Evolutionary conservation across 2,888 invertebrate species (phyloP).

Genomic region (Leptopilina syphax): DNA sequence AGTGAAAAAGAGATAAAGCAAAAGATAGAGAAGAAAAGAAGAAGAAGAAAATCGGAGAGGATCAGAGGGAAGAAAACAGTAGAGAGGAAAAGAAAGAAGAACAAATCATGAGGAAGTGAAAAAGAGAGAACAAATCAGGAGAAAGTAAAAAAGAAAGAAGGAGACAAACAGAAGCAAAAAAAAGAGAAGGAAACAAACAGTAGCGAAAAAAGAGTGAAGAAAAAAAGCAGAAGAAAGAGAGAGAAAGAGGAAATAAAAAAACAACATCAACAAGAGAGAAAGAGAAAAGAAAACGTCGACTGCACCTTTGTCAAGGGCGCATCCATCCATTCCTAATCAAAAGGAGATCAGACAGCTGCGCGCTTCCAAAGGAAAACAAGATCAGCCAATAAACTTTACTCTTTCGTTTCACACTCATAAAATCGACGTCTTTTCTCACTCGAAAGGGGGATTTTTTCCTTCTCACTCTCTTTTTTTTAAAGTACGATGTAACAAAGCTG

Average conservation of each 20-base stretch:
- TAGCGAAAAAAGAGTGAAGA: neutral
- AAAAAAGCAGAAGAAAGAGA: slow-evolving; percentile 9
- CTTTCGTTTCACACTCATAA: neutral
- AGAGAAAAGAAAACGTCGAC: slow-evolving; percentile 35
- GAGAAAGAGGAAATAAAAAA: slow-evolving; percentile 15
- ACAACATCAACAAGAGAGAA: slow-evolving; percentile 38
- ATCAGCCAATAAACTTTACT: slow-evolving; percentile 28
- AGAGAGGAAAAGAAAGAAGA: too few species aligned
- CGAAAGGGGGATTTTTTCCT: neutral
- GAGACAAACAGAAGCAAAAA: too few species aligned
- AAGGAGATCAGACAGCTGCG: slow-evolving; percentile 24
- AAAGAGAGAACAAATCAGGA: too few species aligned
- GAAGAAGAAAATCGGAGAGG: too few species aligned
- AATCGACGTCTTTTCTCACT: slow-evolving; percentile 15
- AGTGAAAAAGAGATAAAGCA: too few species aligned
- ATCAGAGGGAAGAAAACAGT: too few species aligned
- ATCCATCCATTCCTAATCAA: slow-evolving; percentile 48
- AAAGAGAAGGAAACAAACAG: neutral
- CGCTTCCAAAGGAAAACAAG: slow-evolving; percentile 7
- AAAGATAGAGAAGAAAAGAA: too few species aligned
- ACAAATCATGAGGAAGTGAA: too few species aligned
- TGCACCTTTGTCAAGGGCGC: slow-evolving; percentile 50
- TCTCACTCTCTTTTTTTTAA: neutral
- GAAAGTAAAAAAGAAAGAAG: too few species aligned
- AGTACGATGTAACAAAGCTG: neutral